Percentiles rank a stretch among this genome's conserved stretches.
Evolutionary conservation across 2,888 invertebrate species (phyloP).

Genomic region (Vanessa cardui): DNA sequence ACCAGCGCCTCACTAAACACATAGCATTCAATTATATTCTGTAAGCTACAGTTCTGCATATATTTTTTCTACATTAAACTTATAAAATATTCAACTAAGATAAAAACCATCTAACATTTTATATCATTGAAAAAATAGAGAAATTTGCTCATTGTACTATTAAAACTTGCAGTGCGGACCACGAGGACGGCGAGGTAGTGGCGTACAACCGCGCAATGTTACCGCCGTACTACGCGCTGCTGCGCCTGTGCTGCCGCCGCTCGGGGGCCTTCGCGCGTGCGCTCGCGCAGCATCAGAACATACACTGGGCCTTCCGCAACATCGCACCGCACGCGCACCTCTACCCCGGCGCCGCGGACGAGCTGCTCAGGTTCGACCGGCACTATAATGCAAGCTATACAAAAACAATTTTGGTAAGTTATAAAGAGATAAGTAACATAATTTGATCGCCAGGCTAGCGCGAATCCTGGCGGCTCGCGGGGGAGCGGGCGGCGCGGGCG

Average conservation of each 20-base stretch:
- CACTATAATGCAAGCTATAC: neutral
- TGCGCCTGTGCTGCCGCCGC: slow-evolving; percentile 95
- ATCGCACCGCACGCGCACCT: slow-evolving; percentile 98
- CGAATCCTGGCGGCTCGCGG: slow-evolving; percentile 93
- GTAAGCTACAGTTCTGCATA: slow-evolving; percentile 81
- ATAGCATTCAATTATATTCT: slow-evolving; percentile 98
- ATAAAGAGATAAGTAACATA: too few species aligned
- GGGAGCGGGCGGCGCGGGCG: slow-evolving; percentile 80
- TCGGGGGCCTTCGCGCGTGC: slow-evolving; percentile 93
- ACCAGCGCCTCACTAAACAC: slow-evolving; percentile 94
- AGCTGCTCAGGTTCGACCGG: slow-evolving; percentile 87
- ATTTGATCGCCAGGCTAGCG: slow-evolving; percentile 82
- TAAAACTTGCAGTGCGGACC: slow-evolving; percentile 89
- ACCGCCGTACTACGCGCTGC: slow-evolving; percentile 94
- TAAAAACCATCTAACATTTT: too few species aligned
- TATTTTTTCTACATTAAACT: neutral
- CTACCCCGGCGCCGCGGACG: slow-evolving; percentile 95
- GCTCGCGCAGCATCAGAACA: slow-evolving; percentile 95
- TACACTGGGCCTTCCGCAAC: slow-evolving; percentile 98
- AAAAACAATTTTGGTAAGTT: too few species aligned
- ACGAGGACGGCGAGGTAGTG: slow-evolving; percentile 97
- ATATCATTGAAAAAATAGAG: too few species aligned
- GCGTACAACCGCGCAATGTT: slow-evolving; percentile 96
- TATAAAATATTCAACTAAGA: neutral
- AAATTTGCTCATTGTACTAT: neutral